Evolutionary conservation across 1,140 invertebrate species (phyloP).

Genomic region (Drosophila kepulauana): DNA sequence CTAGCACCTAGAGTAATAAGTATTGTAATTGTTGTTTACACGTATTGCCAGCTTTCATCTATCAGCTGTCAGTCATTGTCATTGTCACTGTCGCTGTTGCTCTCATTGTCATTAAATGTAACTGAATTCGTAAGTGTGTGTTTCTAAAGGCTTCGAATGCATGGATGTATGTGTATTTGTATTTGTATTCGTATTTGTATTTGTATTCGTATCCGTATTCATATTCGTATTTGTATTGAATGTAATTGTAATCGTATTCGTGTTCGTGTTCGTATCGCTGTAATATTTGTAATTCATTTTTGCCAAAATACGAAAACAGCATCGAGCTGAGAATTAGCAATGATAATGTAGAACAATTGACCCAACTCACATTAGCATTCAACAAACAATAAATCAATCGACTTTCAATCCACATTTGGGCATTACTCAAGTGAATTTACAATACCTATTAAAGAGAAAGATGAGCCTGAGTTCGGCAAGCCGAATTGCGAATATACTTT

Average conservation of each 20-base stretch:
- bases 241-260: slow-evolving; percentile 24
- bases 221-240: slow-evolving; percentile 21
- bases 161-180: slow-evolving; percentile 41
- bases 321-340: slow-evolving; percentile 28
- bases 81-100: slow-evolving; percentile 30
- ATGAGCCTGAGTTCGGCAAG: slow-evolving; percentile 13
- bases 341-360: slow-evolving; percentile 18
- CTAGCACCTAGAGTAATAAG: slow-evolving; percentile 57
- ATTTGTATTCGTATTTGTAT: slow-evolving; percentile 25
- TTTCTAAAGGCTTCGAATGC: slow-evolving; percentile 52
- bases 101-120: slow-evolving; percentile 31
- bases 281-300: slow-evolving; percentile 33
- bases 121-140: slow-evolving; percentile 37
- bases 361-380: slow-evolving; percentile 3
- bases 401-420: neutral
- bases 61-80: slow-evolving; percentile 4
- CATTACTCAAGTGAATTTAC: neutral
- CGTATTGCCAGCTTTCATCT: slow-evolving; percentile 23
- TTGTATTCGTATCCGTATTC: slow-evolving; percentile 34
- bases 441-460: neutral
- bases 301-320: slow-evolving; percentile 14
- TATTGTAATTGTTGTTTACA: slow-evolving; percentile 47
- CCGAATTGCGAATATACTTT: slow-evolving; percentile 10
- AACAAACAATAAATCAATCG: slow-evolving; percentile 6
- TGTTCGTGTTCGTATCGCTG: slow-evolving; percentile 28